Evolutionary conservation across 2,888 invertebrate species (phyloP).

Genomic region (Agrilus mali): DNA sequence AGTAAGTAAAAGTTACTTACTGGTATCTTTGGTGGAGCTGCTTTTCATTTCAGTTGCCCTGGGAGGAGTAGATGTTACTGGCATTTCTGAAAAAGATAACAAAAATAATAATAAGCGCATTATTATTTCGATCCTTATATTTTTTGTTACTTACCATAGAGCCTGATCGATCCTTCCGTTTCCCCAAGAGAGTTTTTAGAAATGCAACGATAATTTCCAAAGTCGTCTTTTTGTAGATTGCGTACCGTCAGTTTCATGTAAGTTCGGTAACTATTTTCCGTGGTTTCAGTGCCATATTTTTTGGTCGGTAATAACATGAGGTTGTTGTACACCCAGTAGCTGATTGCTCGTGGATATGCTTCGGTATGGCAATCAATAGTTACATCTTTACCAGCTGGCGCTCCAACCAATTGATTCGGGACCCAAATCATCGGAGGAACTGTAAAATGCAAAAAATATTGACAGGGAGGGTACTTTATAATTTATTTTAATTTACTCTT

Average conservation of each 20-base stretch:
- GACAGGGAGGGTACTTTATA: too few relatives aligned
- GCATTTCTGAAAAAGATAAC: slow-evolving; percentile 58
- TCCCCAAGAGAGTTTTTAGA: slow-evolving; percentile 89
- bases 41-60: slow-evolving; percentile 72
- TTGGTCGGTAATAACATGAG: slow-evolving; percentile 82
- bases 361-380: slow-evolving; percentile 89
- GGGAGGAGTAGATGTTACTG: slow-evolving; percentile 74
- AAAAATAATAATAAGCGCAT: background rate
- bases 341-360: slow-evolving; percentile 83
- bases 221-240: slow-evolving; percentile 71
- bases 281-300: slow-evolving; percentile 72
- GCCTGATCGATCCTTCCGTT: slow-evolving; percentile 83
- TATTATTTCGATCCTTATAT: slow-evolving; percentile 8
- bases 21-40: slow-evolving; percentile 52
- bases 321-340: slow-evolving; percentile 85
- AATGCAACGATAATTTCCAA: slow-evolving; percentile 85
- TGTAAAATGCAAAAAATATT: slow-evolving; percentile 31
- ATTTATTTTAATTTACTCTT: too few relatives aligned
- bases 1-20: slow-evolving; percentile 39
- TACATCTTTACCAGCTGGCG: slow-evolving; percentile 80
- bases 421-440: slow-evolving; percentile 93
- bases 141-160: slow-evolving; percentile 59
- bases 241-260: slow-evolving; percentile 82
- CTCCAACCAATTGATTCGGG: slow-evolving; percentile 85
- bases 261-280: slow-evolving; percentile 78